These are phyloP conservation scores for Agonopterix heracliana DNA, from an alignment of 2,888 invertebrate genomes.

Conservation along the genomic window DNA sequence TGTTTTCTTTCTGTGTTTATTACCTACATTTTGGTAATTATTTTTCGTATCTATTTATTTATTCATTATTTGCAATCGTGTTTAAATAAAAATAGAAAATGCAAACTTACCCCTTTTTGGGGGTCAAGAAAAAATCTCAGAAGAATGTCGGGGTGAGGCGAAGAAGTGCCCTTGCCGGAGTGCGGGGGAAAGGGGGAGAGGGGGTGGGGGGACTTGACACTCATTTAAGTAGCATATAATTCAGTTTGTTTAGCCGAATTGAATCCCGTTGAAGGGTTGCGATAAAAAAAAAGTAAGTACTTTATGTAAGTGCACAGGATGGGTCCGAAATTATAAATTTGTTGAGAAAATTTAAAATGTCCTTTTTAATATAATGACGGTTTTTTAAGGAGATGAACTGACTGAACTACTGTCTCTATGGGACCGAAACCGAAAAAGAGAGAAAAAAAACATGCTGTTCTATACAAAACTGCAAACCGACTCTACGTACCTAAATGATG, in stretches of 20 bases:
- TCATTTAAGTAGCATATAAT: constrained; percentile 84
- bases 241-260: constrained; percentile 78
- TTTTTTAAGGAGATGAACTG: too few species aligned
- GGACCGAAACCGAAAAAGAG: too few species aligned
- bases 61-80: too few species aligned
- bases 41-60: too few species aligned
- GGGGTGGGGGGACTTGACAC: constrained; percentile 65
- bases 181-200: constrained; percentile 17
- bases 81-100: not conserved
- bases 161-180: constrained; percentile 39
- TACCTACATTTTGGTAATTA: too few species aligned
- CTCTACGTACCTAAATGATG: too few species aligned
- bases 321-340: not conserved
- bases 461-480: too few species aligned
- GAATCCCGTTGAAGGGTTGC: constrained; percentile 49
- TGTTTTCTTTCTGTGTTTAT: too few species aligned
- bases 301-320: not conserved
- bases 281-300: constrained; percentile 28
- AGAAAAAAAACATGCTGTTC: too few species aligned
- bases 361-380: too few species aligned
- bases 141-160: constrained; percentile 59
- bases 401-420: too few species aligned
- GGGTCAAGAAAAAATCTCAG: constrained; percentile 35
- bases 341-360: too few species aligned
- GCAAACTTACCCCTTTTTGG: constrained; percentile 25